Conservation (phyloP, 2,797 vertebrate genomes). For the Poecilia velifera region DNA sequence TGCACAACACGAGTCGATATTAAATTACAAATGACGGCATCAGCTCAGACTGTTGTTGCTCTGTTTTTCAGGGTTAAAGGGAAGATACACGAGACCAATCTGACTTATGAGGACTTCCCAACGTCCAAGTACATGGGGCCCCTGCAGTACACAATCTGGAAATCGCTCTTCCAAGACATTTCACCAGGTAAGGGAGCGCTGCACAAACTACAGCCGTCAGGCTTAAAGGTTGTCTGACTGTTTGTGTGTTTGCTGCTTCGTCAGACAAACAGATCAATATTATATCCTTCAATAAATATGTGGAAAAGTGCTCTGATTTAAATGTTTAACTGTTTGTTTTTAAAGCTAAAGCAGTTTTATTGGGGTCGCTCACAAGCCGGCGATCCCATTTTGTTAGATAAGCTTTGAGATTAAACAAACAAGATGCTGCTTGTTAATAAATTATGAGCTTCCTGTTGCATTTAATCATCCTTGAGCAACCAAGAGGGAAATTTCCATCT, state of each 20-base stretch:
- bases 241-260: neutral
- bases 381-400: neutral
- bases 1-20: conserved; percentile 29
- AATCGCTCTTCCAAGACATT: conserved; percentile 96
- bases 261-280: neutral
- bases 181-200: conserved; percentile 86
- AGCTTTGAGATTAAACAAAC: neutral
- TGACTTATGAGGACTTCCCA: conserved; percentile 97
- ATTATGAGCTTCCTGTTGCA: neutral
- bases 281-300: neutral
- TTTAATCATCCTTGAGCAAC: conserved; percentile 3
- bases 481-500: neutral
- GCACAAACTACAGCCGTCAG: neutral
- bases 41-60: conserved; percentile 49
- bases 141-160: conserved; percentile 98
- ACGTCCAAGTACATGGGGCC: conserved; percentile 98
- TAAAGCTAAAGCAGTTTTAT: neutral
- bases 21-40: conserved; percentile 26
- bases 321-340: neutral
- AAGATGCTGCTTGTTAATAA: conserved; percentile 1
- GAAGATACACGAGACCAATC: conserved; percentile 96
- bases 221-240: neutral
- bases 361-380: neutral
- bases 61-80: conserved; percentile 90
- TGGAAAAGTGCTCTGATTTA: neutral